A percentile compares a stretch with the other conserved stretches of the same genome.
Conservation (phyloP, 2,113 vertebrate genomes). For the Oceanodroma tethys region DNA sequence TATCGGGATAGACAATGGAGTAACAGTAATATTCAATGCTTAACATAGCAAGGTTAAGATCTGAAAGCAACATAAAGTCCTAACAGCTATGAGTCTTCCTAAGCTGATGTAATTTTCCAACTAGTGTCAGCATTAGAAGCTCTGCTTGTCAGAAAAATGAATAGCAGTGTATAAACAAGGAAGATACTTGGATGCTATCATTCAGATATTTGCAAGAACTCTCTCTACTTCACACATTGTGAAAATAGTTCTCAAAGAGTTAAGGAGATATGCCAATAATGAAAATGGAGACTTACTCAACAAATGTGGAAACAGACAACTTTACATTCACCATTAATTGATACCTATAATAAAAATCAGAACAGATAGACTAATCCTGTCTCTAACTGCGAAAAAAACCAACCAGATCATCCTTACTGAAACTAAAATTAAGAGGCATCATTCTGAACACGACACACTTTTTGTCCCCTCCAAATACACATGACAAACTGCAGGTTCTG, state of each 20-base stretch:
- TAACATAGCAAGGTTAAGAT: neutral
- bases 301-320: neutral
- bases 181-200: too few species aligned
- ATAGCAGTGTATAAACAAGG: neutral
- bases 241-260: neutral
- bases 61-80: too few species aligned
- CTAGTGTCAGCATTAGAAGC: neutral
- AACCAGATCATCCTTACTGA: neutral
- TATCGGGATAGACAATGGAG: neutral
- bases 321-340: neutral
- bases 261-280: neutral
- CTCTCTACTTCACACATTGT: neutral
- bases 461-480: neutral
- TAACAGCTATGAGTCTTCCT: neutral
- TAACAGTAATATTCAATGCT: neutral
- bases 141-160: neutral
- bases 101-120: neutral
- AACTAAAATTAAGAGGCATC: neutral
- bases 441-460: neutral
- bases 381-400: neutral
- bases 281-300: neutral
- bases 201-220: neutral
- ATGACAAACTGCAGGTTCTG: neutral
- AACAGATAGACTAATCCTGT: neutral
- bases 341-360: neutral